These are phyloP conservation scores for Thymelicus sylvestris DNA, from an alignment of 2,888 invertebrate genomes.

Conservation along the genomic window DNA sequence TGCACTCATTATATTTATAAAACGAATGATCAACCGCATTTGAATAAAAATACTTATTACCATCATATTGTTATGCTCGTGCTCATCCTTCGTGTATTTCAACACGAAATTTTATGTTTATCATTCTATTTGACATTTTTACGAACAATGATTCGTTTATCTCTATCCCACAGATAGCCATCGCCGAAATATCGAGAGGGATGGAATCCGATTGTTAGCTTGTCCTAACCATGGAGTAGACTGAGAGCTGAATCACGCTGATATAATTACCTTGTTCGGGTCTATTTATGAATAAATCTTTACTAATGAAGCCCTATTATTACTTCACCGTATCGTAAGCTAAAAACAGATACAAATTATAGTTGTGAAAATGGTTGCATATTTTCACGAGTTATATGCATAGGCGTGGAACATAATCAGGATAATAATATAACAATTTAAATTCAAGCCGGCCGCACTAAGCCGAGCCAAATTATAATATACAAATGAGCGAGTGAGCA, in stretches of 20 bases:
- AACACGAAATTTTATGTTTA: slow-evolving; percentile 79
- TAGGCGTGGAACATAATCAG: slow-evolving; percentile 48
- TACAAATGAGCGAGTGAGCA: slow-evolving; percentile 83
- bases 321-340: slow-evolving; percentile 9
- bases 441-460: slow-evolving; percentile 56
- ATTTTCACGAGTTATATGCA: slow-evolving; percentile 40
- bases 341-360: slow-evolving; percentile 33
- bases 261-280: slow-evolving; percentile 63
- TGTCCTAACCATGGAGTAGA: slow-evolving; percentile 63
- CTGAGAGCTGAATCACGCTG: slow-evolving; percentile 77
- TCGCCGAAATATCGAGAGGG: slow-evolving; percentile 56
- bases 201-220: slow-evolving; percentile 63
- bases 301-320: slow-evolving; percentile 42
- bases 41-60: slow-evolving; percentile 39
- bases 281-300: slow-evolving; percentile 56
- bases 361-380: slow-evolving; percentile 36
- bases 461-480: slow-evolving; percentile 79
- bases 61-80: slow-evolving; percentile 53
- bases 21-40: slow-evolving; percentile 33
- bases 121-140: slow-evolving; percentile 83
- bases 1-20: slow-evolving; percentile 35
- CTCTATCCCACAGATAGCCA: slow-evolving; percentile 57
- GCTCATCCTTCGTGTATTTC: slow-evolving; percentile 65
- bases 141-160: slow-evolving; percentile 71
- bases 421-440: slow-evolving; percentile 67